A percentile compares a stretch with the other conserved stretches of the same genome.
Conservation (phyloP, 2,888 invertebrate genomes). For the Mycalesis mineus region DNA sequence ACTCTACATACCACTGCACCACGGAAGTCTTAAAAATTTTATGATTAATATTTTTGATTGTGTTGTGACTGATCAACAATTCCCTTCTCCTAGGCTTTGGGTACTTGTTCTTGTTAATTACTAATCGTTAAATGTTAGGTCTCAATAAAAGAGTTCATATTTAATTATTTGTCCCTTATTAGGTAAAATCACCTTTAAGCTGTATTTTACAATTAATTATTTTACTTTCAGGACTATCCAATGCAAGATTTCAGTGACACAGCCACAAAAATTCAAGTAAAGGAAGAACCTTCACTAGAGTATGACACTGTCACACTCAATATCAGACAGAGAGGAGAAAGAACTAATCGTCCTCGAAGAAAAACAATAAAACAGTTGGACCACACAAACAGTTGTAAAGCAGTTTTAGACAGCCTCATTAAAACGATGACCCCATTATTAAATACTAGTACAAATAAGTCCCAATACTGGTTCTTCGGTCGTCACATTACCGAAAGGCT, state of each 20-base stretch:
- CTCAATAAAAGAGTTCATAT: too few relatives aligned
- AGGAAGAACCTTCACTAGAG: constrained; percentile 47
- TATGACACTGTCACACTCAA: constrained; percentile 36
- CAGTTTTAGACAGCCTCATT: constrained; percentile 54
- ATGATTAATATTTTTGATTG: too few relatives aligned
- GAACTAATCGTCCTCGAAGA: constrained; percentile 53
- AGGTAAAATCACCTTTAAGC: too few relatives aligned
- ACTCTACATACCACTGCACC: too few relatives aligned
- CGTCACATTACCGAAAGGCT: constrained; percentile 59
- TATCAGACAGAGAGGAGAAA: constrained; percentile 49
- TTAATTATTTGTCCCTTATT: too few relatives aligned
- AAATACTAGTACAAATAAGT: constrained; percentile 25
- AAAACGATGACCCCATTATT: constrained; percentile 51
- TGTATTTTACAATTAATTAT: too few relatives aligned
- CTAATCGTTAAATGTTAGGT: too few relatives aligned
- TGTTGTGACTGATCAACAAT: too few relatives aligned
- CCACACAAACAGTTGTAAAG: constrained; percentile 44
- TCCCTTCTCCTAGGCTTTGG: too few relatives aligned
- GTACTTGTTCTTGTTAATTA: too few relatives aligned
- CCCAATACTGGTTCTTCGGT: constrained; percentile 60
- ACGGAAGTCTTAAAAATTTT: too few relatives aligned
- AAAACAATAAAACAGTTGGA: constrained; percentile 33
- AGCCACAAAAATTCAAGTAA: constrained; percentile 35
- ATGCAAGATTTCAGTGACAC: constrained; percentile 32
- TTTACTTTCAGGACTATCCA: constrained; percentile 33